Conservation (phyloP, 2,888 invertebrate genomes). For the Polymixis lichenea region DNA sequence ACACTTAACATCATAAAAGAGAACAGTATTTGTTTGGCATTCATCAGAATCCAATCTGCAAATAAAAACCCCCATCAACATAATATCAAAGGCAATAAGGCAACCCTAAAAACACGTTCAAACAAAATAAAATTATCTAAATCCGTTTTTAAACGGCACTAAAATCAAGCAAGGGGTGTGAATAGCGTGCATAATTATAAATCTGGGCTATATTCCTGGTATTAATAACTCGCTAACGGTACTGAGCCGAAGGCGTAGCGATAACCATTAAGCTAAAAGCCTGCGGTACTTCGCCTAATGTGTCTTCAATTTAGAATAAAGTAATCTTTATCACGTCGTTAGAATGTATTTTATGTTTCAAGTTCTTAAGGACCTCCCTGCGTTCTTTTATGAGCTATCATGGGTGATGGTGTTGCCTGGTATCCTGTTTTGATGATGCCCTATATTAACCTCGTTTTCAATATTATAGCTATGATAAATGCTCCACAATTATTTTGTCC, state of each 20-base stretch:
- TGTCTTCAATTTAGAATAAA: conserved; percentile 74
- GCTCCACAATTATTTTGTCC: background rate
- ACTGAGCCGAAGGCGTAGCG: conserved; percentile 57
- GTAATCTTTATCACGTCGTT: conserved; percentile 71
- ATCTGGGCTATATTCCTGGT: conserved; percentile 59
- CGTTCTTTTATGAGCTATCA: conserved; percentile 41
- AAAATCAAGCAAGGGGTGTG: conserved; percentile 53
- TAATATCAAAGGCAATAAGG: background rate
- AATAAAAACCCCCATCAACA: conserved; percentile 7
- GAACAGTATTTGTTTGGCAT: background rate
- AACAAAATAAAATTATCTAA: conserved; percentile 48
- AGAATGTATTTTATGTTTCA: conserved; percentile 51
- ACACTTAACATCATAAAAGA: background rate
- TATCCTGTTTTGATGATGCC: background rate
- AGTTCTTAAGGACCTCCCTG: conserved; percentile 35
- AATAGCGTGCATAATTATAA: conserved; percentile 56
- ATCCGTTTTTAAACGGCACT: conserved; percentile 48
- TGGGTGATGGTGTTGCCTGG: background rate
- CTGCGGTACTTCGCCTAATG: conserved; percentile 72
- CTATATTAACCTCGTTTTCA: background rate
- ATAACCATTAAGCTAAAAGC: conserved; percentile 78
- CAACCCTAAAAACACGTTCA: conserved; percentile 35
- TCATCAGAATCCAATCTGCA: conserved; percentile 8
- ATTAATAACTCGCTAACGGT: conserved; percentile 64
- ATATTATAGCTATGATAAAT: background rate